Evolutionary conservation across 2,888 invertebrate species (phyloP).

Genomic region (Diaprepes abbreviatus): DNA sequence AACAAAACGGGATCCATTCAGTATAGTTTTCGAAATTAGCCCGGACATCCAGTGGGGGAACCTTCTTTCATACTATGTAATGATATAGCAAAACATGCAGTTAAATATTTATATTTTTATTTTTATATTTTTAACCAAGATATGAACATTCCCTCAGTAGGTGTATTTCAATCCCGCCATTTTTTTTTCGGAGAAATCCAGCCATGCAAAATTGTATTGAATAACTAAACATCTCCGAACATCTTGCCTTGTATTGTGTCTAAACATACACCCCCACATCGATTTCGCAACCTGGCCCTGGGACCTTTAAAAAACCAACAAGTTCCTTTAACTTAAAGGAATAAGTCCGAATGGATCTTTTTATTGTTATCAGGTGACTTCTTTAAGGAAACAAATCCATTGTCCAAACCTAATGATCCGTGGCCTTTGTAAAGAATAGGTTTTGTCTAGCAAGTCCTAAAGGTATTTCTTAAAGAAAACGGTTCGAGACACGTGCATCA

Average conservation of each 20-base stretch:
- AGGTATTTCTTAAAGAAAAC: constrained; percentile 31
- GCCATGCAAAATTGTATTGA: neutral
- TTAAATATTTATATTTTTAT: too few relatives aligned
- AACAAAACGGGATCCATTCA: too few relatives aligned
- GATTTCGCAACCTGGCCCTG: neutral
- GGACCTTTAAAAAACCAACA: constrained; percentile 27
- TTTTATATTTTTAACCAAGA: too few relatives aligned
- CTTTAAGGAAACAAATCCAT: constrained; percentile 35
- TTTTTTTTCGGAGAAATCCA: neutral
- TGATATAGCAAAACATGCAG: too few relatives aligned
- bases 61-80: too few relatives aligned
- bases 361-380: constrained; percentile 41
- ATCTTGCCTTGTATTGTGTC: neutral
- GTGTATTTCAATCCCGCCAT: too few relatives aligned
- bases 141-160: too few relatives aligned
- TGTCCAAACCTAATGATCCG: constrained; percentile 31
- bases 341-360: constrained; percentile 28
- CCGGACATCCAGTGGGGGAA: too few relatives aligned
- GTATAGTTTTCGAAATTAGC: too few relatives aligned
- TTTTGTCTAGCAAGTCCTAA: constrained; percentile 26
- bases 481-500: constrained; percentile 31
- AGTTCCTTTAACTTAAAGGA: constrained; percentile 34
- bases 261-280: neutral
- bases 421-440: constrained; percentile 10
- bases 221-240: neutral